Evolutionary conservation across 2,888 invertebrate genomes (phyloP), one percentile per base, ranked within the genome.

Genomic region (Diarsia dahlii): DNA sequence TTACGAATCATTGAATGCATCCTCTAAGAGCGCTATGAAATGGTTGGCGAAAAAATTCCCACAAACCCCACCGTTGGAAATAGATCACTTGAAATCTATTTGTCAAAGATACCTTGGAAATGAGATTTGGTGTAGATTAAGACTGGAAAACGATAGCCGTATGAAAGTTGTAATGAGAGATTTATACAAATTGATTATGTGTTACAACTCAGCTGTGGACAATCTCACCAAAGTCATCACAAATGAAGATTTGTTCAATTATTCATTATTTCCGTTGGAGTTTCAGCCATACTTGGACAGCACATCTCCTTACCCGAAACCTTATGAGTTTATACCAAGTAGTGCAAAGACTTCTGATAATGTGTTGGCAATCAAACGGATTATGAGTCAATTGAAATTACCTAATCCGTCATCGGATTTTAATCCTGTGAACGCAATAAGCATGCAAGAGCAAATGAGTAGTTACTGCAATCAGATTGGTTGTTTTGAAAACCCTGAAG

Each of bases 191-290:
- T 95, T 98, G 10, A 97, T 98, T 20, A 93, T 94, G 71, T 93
- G 98, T 67, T 98, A 98, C 89, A 98, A 98, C 90, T 97, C 97
- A 85, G 97, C 97, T 45, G 96, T 98, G 39, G 96, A 97, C 67
- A 97, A 97, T 87, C 91, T 98, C 67, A 97, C 97, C 58, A 92
- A 97, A 63, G 96, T 98, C 68, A 93, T 97, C 52, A 96, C 97
- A 50, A 97, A 98, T 90, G 95, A 97, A 83, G 96, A 97, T 82
- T 93, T 97, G 58, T 95, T 96, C 13, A 97, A 97, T 82, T 97
- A 97, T 84, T 96, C 97, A 0, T 95, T 97, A 87, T 98, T 98
- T 92, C 97, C 98, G 0, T 92, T 97, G 34, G 98, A 98, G 89
- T 97, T 98, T 76, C 96, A 96, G 76, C 90, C 93, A 58, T 97